A percentile compares a stretch with the other conserved stretches of the same genome.
phyloP scores from a whole-genome alignment of 2,113 vertebrate species.

The Desmodus rotundus region DNA sequence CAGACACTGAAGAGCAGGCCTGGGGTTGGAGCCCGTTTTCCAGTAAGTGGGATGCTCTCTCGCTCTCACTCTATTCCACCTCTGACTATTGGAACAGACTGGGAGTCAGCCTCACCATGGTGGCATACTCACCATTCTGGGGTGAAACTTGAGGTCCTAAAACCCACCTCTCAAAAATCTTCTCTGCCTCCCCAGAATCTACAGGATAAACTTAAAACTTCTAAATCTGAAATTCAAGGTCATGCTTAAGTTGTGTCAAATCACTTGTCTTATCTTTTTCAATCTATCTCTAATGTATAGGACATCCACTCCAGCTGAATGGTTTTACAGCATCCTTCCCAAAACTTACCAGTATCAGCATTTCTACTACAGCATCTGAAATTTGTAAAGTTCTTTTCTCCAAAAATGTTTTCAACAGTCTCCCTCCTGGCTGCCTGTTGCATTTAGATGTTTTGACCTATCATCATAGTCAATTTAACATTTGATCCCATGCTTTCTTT shows the following conservation, averaged over 20 bases:
- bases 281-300: background rate
- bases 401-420: background rate
- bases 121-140: background rate
- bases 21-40: background rate
- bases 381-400: background rate
- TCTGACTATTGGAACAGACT: background rate
- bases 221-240: slow-evolving; percentile 30
- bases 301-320: background rate
- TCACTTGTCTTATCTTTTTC: background rate
- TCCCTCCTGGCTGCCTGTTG: background rate
- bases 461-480: background rate
- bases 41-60: background rate
- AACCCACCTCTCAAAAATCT: background rate
- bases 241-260: background rate
- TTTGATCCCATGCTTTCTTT: background rate
- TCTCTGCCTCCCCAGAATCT: background rate
- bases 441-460: background rate
- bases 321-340: background rate
- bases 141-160: background rate
- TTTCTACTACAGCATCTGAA: background rate
- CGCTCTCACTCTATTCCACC: background rate
- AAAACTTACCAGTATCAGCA: background rate
- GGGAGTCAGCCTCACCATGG: background rate
- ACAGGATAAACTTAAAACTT: background rate
- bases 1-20: background rate